Conservation (phyloP, 2,113 vertebrate genomes). For the human (Homo sapiens) region GRCh38 chr9:95363001-95363500, state of each 20-base stretch:
- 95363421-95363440: slow-evolving; percentile 2
- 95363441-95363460: neutral
- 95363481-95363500: neutral
- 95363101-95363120: neutral
- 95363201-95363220: neutral
- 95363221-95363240: neutral
- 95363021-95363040: neutral
- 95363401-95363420: slow-evolving; percentile 29
- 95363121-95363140: neutral
- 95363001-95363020: neutral
- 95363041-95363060: neutral
- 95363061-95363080: neutral
- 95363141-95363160: neutral
- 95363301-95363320: neutral
- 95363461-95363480: slow-evolving; percentile 42
- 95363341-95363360: neutral
- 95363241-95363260: neutral
- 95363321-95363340: neutral
- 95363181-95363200: neutral
- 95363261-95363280: neutral
- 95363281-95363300: neutral
- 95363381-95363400: neutral
- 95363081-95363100: neutral
- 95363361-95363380: neutral
- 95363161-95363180: neutral